Base-by-base conservation (phyloP, 2,113 vertebrate species). In the Cyprichromis sp. region DNA sequence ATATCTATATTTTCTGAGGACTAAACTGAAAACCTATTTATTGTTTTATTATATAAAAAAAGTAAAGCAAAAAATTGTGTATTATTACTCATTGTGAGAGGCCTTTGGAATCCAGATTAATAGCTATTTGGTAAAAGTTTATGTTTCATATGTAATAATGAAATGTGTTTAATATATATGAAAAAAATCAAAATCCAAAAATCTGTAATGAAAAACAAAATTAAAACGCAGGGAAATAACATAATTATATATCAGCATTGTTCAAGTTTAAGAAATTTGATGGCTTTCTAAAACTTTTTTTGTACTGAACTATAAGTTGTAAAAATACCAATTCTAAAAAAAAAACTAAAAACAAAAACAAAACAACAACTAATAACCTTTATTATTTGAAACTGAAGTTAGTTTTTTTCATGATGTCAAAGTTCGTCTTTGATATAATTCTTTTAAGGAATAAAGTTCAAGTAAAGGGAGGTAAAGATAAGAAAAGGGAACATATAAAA, bases 21-120 rank as follows among this genome's bases (percentile, higher is more conserved):
- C 24, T 76, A 47, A 76, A 76, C 24, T 76, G 71, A 76, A 76
- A 76, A 50, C 9, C 42, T 76, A 19, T 31, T 52, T n/a, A 78
- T 52, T 78, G 10, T 78, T 78, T 78, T 78, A 78, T 52, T 19
- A 78, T 78, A 52, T 31, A 5, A 34, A 78, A 78, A 78, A 50
- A 12, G 26, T 78, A 31, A 78, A 52, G 26, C 10, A 78, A 78
- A 73, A 34, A 19, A n/a, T 5, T 52, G 6, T 31, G 45, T 78
- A 68, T 38, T 68, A 21, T 38, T 68, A n/a, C 19, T 38, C 10
- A 66, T 66, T 68, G 34, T 21, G 34, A 68, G 7, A 78, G 73
- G 73, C 6, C 17, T 81, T 83, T 78, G 54, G 14, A 81, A 78
- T 57, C 54, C 34, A 5, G 8, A 36, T 79, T 50, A 34, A n/a